Conservation (phyloP, 2,888 invertebrate genomes). For the Drosophila fungiperda region DNA sequence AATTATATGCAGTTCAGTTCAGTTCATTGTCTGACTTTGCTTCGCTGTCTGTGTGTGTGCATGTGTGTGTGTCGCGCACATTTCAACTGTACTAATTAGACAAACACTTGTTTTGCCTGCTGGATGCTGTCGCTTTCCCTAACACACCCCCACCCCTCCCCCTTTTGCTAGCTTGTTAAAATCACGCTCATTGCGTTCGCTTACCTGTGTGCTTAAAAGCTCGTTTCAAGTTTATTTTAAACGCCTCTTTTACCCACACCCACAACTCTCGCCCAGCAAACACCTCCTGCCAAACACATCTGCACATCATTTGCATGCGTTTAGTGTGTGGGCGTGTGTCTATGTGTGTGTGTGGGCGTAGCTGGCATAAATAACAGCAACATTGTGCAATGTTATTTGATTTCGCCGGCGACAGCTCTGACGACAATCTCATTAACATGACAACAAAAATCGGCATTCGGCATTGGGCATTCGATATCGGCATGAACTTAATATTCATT, state of each 20-base stretch:
- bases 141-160: neutral
- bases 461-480: slow-evolving; percentile 12
- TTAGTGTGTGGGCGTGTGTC: slow-evolving; percentile 25
- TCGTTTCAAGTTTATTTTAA: slow-evolving; percentile 59
- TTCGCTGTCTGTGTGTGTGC: slow-evolving; percentile 10
- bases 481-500: slow-evolving; percentile 26
- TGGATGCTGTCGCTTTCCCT: slow-evolving; percentile 3
- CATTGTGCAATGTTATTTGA: slow-evolving; percentile 65
- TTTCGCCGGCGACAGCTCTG: slow-evolving; percentile 55
- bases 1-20: slow-evolving; percentile 68
- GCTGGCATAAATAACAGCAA: slow-evolving; percentile 44
- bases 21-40: slow-evolving; percentile 35
- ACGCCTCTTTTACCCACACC: slow-evolving; percentile 3
- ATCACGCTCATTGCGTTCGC: slow-evolving; percentile 55
- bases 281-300: slow-evolving; percentile 14
- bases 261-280: neutral
- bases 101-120: slow-evolving; percentile 61
- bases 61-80: slow-evolving; percentile 39
- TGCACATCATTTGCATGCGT: slow-evolving; percentile 70
- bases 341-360: slow-evolving; percentile 13
- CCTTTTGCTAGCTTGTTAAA: slow-evolving; percentile 28
- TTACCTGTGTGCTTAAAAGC: slow-evolving; percentile 60
- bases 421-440: slow-evolving; percentile 74
- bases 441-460: slow-evolving; percentile 52
- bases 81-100: slow-evolving; percentile 65